Conservation (phyloP, 2,888 invertebrate species). For the Trisateles emortualis region DNA sequence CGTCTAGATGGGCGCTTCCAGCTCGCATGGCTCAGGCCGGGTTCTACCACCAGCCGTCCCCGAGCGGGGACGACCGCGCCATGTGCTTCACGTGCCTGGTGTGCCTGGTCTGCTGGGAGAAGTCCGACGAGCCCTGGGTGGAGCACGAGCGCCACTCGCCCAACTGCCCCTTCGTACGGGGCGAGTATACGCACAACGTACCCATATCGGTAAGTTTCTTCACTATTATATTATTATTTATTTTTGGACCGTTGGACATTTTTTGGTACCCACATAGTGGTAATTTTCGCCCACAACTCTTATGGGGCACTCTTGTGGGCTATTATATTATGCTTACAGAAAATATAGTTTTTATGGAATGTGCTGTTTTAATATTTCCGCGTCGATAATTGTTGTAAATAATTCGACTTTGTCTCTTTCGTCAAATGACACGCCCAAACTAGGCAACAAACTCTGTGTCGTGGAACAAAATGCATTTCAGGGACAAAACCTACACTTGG, state of each 20-base stretch:
- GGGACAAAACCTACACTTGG: too few relatives aligned
- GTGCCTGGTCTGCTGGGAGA: slow-evolving; percentile 98
- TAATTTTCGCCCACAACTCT: too few relatives aligned
- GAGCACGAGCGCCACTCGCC: slow-evolving; percentile 98
- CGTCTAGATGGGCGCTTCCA: slow-evolving; percentile 95
- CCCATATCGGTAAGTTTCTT: slow-evolving; percentile 89
- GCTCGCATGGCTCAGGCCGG: slow-evolving; percentile 99
- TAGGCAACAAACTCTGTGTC: too few relatives aligned
- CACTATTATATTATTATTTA: not conserved
- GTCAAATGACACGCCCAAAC: too few relatives aligned
- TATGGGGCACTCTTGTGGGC: too few relatives aligned
- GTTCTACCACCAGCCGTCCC: slow-evolving; percentile 97
- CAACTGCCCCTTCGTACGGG: slow-evolving; percentile 96
- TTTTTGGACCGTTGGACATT: too few relatives aligned
- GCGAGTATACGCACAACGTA: slow-evolving; percentile 98
- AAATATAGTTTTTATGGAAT: too few relatives aligned
- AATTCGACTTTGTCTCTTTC: too few relatives aligned
- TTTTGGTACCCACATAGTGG: not conserved
- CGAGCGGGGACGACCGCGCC: slow-evolving; percentile 96
- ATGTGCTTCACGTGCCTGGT: slow-evolving; percentile 98
- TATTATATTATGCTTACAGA: too few relatives aligned
- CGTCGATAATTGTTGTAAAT: too few relatives aligned
- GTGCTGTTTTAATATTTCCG: too few relatives aligned
- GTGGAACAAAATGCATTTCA: too few relatives aligned
- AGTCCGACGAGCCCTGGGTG: slow-evolving; percentile 98